phyloP scores from a whole-genome alignment of 2,113 vertebrate species.

The Phodopus roborovskii region DNA sequence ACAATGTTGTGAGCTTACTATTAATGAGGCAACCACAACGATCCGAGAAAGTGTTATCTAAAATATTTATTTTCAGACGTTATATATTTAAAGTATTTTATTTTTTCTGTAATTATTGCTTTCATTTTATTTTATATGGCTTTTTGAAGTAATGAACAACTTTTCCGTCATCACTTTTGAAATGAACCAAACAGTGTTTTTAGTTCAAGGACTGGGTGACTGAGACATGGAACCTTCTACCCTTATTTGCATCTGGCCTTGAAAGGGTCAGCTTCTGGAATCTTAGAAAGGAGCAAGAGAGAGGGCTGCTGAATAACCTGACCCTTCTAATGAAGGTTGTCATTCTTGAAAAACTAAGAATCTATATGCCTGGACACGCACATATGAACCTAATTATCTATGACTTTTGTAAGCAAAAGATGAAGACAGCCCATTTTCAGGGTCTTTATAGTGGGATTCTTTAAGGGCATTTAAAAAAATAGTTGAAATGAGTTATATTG shows the following conservation, averaged over 20 bases:
- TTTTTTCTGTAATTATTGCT: conserved; percentile 29
- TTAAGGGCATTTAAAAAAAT: neutral
- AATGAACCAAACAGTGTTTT: conserved; percentile 52
- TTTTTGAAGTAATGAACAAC: conserved; percentile 47
- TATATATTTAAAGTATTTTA: conserved; percentile 41
- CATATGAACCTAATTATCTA: neutral
- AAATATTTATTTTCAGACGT: conserved; percentile 28
- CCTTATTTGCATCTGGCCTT: neutral
- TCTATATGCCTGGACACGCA: neutral
- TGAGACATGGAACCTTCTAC: neutral
- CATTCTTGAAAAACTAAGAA: neutral
- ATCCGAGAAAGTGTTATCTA: neutral
- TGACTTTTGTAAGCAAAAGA: neutral
- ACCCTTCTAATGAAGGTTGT: neutral
- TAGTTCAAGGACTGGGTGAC: neutral
- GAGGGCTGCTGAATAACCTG: neutral
- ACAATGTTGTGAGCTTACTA: neutral
- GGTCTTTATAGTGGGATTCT: conserved; percentile 26
- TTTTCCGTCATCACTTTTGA: conserved; percentile 54
- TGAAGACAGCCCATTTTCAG: conserved; percentile 21
- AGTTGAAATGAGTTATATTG: conserved; percentile 41
- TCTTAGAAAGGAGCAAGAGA: neutral
- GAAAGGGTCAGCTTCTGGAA: neutral
- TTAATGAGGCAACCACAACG: neutral
- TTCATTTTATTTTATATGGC: neutral